phyloP scores from a whole-genome alignment of 2,113 vertebrate genomes.

The Grammomys dolichurus region DNA sequence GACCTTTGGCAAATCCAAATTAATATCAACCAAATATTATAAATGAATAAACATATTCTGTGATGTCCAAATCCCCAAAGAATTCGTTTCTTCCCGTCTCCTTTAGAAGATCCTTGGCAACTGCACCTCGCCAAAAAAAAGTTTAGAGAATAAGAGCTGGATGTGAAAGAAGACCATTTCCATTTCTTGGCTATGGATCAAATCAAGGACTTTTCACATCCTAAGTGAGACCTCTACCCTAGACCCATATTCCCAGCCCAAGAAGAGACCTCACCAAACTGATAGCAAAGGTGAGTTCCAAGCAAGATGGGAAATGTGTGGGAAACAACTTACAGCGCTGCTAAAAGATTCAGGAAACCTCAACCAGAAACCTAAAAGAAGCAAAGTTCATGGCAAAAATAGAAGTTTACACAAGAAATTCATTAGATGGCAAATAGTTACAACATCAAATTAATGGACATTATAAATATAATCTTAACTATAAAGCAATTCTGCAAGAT shows the following conservation, averaged over 20 bases:
- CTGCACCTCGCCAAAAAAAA: neutral
- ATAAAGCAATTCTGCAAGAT: conserved; percentile 2
- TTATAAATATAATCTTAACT: neutral
- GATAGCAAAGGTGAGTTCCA: neutral
- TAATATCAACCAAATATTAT: neutral
- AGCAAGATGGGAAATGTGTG: neutral
- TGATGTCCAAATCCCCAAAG: neutral
- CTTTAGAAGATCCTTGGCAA: neutral
- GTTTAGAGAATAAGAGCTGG: neutral
- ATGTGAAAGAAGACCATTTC: neutral
- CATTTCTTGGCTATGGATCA: neutral
- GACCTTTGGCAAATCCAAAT: neutral
- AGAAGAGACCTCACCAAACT: neutral
- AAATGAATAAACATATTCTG: conserved; percentile 33
- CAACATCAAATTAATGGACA: conserved; percentile 34
- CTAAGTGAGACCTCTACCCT: neutral
- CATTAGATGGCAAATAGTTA: neutral
- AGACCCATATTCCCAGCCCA: too few species aligned
- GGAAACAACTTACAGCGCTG: neutral
- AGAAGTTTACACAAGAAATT: neutral
- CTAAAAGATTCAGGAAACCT: neutral
- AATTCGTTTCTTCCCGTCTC: neutral
- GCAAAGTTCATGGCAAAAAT: neutral
- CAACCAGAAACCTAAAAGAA: neutral
- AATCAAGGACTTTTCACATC: neutral